Evolutionary conservation across 2,888 invertebrate species (phyloP), one percentile per base, ranked within the genome.

Genomic region (Mycalesis mineus): DNA sequence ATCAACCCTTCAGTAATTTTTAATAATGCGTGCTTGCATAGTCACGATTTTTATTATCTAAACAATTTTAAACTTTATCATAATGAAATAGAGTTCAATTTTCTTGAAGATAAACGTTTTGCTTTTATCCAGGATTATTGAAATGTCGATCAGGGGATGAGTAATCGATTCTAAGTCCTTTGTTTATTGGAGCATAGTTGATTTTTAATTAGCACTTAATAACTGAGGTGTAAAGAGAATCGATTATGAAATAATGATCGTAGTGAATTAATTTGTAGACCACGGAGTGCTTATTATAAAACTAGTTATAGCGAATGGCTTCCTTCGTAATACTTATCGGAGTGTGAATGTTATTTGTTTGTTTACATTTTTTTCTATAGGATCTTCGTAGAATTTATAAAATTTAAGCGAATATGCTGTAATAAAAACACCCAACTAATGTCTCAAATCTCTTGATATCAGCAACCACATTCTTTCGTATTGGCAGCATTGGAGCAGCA

Each of bases 1-100:
- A 60, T 56, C 39, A 58, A 60, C 53, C 62, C 58, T 62, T 60
- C 49, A 59, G 45, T 61, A 57, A 57, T 64, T 62, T 56, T 62
- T 62, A 60, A 62, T 58, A 57, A 49, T 39, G 40, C 9, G 39
- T 45, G 33, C 54, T 48, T 58, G 57, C 60, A 48, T 48, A 50
- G 58, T 65, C 65, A 59, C 51, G 56, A 51, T 45, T 31, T 14
- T 41, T 31, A 37, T 7, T 22, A 17, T 13, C 7, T 33, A 17
- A 22, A 36, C 29, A 37, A 59, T 42, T 51, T 41, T 40, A 50
- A 22, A 56, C 58, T 56, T 50, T 64, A 62, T 55, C 22, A 37
- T 28, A 42, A 15, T 0, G 29, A 7, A 8, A 17, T 60, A 44
- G 29, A 41, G 58, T 47, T 11, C 13, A 28, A 15, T 54, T 51